A percentile compares a stretch with the other conserved stretches of the same genome.
Evolutionary conservation across 1,140 invertebrate genomes (phyloP).

Genomic region (Apocrypta bakeri): DNA sequence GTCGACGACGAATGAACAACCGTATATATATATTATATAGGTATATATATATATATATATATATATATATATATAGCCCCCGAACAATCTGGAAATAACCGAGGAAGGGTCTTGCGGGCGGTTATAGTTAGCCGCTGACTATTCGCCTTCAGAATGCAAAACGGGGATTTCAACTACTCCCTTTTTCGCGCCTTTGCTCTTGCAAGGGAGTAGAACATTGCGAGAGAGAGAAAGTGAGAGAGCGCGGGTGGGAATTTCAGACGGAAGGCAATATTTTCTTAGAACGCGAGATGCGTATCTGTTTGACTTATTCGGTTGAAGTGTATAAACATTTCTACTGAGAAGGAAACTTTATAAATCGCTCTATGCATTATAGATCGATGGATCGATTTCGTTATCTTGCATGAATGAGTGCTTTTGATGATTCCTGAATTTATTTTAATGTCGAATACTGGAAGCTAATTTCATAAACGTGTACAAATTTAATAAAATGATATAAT

Average conservation of each 20-base stretch:
- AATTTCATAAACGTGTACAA: too few relatives aligned
- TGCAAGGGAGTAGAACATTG: not conserved
- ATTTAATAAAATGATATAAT: too few relatives aligned
- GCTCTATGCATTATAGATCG: not conserved
- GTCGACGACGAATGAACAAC: too few relatives aligned
- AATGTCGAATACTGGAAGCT: too few relatives aligned
- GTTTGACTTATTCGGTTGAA: not conserved
- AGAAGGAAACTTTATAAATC: too few relatives aligned
- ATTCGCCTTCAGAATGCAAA: slow-evolving; percentile 65
- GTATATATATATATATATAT: too few relatives aligned
- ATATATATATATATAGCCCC: not conserved
- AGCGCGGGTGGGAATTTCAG: not conserved
- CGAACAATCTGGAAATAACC: slow-evolving; percentile 61
- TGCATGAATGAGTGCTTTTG: too few relatives aligned
- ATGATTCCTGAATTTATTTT: too few relatives aligned
- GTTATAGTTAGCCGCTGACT: slow-evolving; percentile 70
- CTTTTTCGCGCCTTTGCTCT: slow-evolving; percentile 11
- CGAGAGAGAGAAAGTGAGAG: not conserved
- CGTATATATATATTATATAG: too few relatives aligned
- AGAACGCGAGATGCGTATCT: not conserved
- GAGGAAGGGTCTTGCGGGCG: slow-evolving; percentile 57
- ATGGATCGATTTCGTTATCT: not conserved
- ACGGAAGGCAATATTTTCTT: not conserved
- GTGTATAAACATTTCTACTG: not conserved
- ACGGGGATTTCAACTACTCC: slow-evolving; percentile 56